phyloP scores from a whole-genome alignment of 2,888 invertebrate genomes.

The Brachycybe producta region DNA sequence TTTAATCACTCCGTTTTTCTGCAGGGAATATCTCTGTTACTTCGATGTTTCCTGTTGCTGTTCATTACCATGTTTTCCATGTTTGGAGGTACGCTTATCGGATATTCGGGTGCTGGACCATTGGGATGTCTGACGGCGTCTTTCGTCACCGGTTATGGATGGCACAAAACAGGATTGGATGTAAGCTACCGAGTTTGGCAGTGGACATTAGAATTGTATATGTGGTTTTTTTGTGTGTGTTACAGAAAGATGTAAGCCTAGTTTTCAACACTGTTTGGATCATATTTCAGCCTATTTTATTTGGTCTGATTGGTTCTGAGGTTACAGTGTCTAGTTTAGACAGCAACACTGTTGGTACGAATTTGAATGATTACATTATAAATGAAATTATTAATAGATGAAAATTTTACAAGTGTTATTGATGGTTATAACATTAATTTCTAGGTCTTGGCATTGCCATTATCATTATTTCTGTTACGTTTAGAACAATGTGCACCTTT shows the following conservation, averaged over 20 bases:
- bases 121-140: conserved; percentile 43
- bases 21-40: background rate
- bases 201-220: too few species aligned
- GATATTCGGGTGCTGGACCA: conserved; percentile 59
- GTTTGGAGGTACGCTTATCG: conserved; percentile 70
- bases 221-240: too few species aligned
- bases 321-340: conserved; percentile 63
- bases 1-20: too few species aligned
- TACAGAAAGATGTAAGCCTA: conserved; percentile 65
- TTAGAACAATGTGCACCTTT: conserved; percentile 38
- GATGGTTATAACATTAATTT: too few species aligned
- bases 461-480: conserved; percentile 48
- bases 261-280: conserved; percentile 89
- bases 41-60: conserved; percentile 44
- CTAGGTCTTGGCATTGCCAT: conserved; percentile 49
- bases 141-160: conserved; percentile 65
- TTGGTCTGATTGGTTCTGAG: conserved; percentile 83
- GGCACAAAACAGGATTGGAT: conserved; percentile 37
- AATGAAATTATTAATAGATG: too few species aligned
- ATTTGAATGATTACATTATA: too few species aligned
- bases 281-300: conserved; percentile 88
- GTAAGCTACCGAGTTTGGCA: too few species aligned
- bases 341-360: too few species aligned
- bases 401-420: too few species aligned
- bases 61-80: conserved; percentile 70